Percentiles rank a stretch among this genome's conserved stretches.
phyloP scores from a whole-genome alignment of 2,797 vertebrate species.

The Glyptemys insculpta region DNA sequence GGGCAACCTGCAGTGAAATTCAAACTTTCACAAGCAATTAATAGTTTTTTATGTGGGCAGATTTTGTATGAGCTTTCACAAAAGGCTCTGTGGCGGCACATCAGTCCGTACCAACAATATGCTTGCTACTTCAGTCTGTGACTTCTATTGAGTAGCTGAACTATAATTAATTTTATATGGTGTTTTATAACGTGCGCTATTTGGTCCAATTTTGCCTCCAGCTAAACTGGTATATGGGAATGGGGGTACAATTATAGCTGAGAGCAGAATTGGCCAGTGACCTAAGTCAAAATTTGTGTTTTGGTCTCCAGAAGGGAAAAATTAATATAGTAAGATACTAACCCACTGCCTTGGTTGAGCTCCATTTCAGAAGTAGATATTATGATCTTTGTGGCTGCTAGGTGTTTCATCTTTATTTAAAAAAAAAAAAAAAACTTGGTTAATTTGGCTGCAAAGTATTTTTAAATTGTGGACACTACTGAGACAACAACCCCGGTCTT shows the following conservation, averaged over 20 bases:
- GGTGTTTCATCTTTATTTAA: neutral
- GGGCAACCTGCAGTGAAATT: neutral
- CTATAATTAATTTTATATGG: neutral
- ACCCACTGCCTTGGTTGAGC: neutral
- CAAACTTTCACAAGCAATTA: neutral
- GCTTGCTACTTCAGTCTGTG: conserved; percentile 18
- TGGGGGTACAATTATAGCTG: neutral
- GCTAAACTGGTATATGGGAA: neutral
- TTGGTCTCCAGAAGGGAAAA: neutral
- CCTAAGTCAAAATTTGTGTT: neutral
- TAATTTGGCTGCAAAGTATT: neutral
- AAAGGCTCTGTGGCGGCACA: neutral
- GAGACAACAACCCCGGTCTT: neutral
- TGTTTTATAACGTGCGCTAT: neutral
- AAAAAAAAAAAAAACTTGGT: neutral
- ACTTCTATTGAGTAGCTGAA: neutral
- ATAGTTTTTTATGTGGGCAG: neutral
- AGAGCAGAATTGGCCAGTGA: neutral
- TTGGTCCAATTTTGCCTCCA: neutral
- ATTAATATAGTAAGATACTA: neutral
- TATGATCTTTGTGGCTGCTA: neutral
- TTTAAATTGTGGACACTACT: neutral
- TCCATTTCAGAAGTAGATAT: neutral
- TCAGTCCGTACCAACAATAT: neutral
- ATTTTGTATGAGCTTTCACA: neutral